Percentiles rank a stretch among this genome's conserved stretches.
Conservation (phyloP, 2,113 vertebrate genomes). For the Microtus montanus region DNA sequence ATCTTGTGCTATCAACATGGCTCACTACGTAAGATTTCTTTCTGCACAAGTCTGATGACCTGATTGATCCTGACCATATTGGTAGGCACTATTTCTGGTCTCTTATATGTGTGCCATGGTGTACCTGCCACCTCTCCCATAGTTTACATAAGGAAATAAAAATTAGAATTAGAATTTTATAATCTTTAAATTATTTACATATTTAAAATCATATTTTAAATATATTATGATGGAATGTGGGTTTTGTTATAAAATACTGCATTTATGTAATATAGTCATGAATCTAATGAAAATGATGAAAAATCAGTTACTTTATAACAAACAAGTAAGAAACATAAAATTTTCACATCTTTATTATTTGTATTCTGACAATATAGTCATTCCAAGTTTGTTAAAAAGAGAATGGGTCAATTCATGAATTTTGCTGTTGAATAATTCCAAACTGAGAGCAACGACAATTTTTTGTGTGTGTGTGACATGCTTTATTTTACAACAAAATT, state of each 20-base stretch:
- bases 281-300: neutral
- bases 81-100: neutral
- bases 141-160: neutral
- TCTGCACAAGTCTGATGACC: neutral
- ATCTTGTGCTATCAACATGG: neutral
- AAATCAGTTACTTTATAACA: neutral
- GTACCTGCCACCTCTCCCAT: neutral
- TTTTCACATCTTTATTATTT: neutral
- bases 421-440: constrained; percentile 58
- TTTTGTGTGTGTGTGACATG: neutral
- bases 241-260: neutral
- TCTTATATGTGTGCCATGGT: neutral
- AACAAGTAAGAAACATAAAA: neutral
- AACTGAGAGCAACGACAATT: constrained; percentile 10
- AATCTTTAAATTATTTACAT: neutral
- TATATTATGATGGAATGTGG: neutral
- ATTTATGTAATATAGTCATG: neutral
- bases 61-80: neutral
- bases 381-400: constrained; percentile 42
- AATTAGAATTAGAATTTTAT: neutral
- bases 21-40: no score
- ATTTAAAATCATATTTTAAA: neutral
- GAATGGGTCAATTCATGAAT: constrained; percentile 65
- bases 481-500: constrained; percentile 75
- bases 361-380: neutral